phyloP scores from a whole-genome alignment of 2,113 vertebrate genomes.

The Vidua macroura region DNA sequence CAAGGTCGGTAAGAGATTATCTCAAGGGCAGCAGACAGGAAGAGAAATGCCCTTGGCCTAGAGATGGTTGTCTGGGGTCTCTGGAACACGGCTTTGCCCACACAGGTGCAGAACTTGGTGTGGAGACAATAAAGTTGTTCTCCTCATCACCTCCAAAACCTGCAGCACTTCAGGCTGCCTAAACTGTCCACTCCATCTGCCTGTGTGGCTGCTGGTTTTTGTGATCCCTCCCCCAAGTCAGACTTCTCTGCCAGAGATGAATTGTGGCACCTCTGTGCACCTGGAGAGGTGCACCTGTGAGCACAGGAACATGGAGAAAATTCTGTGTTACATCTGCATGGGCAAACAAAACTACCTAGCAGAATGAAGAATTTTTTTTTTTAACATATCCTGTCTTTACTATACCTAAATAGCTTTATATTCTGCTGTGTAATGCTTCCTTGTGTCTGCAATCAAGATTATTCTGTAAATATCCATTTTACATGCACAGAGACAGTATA shows the following conservation, averaged over 20 bases:
- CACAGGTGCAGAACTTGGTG: background rate
- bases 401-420: background rate
- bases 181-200: background rate
- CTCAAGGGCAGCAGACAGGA: background rate
- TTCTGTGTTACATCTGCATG: background rate
- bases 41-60: background rate
- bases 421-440: background rate
- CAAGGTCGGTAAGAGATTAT: background rate
- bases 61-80: background rate
- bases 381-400: background rate
- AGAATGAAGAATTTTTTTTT: background rate
- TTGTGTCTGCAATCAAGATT: background rate
- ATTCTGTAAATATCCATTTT: background rate
- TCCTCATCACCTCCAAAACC: background rate
- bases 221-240: background rate
- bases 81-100: background rate
- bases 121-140: background rate
- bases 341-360: background rate
- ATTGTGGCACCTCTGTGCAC: background rate
- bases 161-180: background rate
- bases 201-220: rapidly evolving
- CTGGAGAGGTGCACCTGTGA: background rate
- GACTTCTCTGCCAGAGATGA: background rate
- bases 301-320: background rate
- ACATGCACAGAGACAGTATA: background rate